Percentiles rank a stretch among this genome's conserved stretches.
Conservation (phyloP, 2,113 vertebrate species). For the Aplodontia rufa region DNA sequence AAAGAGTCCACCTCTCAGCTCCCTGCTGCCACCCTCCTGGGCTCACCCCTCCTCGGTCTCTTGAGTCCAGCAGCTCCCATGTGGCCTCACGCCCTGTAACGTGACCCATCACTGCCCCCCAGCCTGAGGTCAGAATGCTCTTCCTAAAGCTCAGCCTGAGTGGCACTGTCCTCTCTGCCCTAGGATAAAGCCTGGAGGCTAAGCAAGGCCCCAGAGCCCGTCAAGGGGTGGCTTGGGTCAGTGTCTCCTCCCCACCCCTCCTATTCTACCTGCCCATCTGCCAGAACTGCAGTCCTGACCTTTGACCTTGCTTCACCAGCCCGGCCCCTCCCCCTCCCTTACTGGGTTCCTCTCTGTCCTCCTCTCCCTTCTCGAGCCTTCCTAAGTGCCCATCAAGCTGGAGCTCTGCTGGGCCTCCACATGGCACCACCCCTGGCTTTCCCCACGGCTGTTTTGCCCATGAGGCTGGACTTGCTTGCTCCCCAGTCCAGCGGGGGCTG, state of each 20-base stretch:
- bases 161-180: background rate
- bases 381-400: too few relatives aligned
- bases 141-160: background rate
- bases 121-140: background rate
- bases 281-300: accelerated
- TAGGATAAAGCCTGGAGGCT: background rate
- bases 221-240: too few relatives aligned
- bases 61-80: accelerated
- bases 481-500: too few relatives aligned
- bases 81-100: accelerated
- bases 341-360: too few relatives aligned
- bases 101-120: accelerated
- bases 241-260: accelerated
- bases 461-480: background rate
- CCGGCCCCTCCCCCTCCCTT: too few relatives aligned
- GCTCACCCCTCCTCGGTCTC: background rate
- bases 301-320: background rate
- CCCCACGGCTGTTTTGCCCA: too few relatives aligned
- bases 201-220: background rate
- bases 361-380: accelerated
- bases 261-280: too few relatives aligned
- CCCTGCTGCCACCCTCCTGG: background rate
- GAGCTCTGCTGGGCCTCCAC: background rate
- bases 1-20: too few relatives aligned
- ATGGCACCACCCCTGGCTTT: too few relatives aligned